Percentiles rank a stretch among this genome's conserved stretches.
Evolutionary conservation across 2,113 vertebrate genomes (phyloP).

Genomic region (Grus americana): DNA sequence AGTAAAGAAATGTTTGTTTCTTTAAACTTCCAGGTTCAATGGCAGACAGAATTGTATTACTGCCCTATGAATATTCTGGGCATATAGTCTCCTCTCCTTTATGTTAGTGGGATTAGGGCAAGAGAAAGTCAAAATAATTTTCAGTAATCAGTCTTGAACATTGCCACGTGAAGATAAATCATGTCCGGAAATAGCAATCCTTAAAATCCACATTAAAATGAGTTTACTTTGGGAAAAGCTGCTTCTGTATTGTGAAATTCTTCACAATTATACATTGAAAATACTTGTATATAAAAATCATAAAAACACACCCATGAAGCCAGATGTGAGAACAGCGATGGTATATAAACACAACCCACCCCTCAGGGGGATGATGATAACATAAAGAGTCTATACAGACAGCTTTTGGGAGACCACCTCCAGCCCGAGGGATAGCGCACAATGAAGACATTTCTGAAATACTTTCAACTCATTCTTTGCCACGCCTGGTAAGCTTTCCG

Average conservation of each 20-base stretch:
- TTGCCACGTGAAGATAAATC: not conserved
- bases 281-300: not conserved
- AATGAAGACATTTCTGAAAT: not conserved
- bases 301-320: not conserved
- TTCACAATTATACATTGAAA: not conserved
- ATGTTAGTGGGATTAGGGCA: not conserved
- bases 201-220: not conserved
- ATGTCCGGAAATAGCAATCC: not conserved
- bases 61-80: not conserved
- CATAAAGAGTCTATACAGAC: not conserved
- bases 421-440: not conserved
- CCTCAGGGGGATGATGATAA: not conserved
- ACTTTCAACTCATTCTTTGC: not conserved
- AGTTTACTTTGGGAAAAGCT: not conserved
- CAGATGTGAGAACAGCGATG: not conserved
- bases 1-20: not conserved
- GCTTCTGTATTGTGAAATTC: not conserved
- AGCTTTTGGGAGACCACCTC: not conserved
- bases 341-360: not conserved
- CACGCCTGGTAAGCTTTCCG: not conserved
- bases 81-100: not conserved
- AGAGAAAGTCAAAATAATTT: not conserved
- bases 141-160: not conserved
- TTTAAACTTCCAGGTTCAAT: not conserved
- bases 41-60: not conserved